A percentile compares a stretch with the other conserved stretches of the same genome.
Conservation (phyloP, 2,797 vertebrate genomes). For the Delichon dasypus region DNA sequence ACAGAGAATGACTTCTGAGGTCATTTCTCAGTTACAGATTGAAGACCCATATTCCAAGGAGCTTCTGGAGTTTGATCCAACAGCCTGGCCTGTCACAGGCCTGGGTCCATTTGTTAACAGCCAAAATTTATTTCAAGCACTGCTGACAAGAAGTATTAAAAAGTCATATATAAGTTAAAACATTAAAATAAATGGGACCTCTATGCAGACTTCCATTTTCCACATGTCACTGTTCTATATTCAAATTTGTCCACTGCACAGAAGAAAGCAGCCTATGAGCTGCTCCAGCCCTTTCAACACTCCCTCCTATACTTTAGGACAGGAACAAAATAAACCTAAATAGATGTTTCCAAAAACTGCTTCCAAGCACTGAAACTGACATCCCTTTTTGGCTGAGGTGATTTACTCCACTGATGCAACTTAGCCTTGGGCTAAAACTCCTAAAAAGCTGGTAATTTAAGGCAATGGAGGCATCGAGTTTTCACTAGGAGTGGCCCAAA, state of each 20-base stretch:
- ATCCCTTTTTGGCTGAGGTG: neutral
- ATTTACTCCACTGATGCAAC: neutral
- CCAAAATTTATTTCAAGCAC: neutral
- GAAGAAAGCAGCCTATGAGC: neutral
- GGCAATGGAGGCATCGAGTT: neutral
- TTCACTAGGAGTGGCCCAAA: neutral
- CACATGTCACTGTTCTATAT: neutral
- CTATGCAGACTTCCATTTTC: neutral
- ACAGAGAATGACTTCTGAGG: neutral
- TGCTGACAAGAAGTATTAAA: neutral
- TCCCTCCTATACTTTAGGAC: neutral
- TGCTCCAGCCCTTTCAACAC: neutral
- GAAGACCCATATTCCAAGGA: neutral
- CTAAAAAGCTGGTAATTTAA: neutral
- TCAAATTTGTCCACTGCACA: neutral
- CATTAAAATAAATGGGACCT: neutral
- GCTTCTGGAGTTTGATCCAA: neutral
- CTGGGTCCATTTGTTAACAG: neutral
- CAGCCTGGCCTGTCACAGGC: neutral
- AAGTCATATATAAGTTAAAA: neutral
- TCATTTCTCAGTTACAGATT: neutral
- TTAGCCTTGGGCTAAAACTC: neutral
- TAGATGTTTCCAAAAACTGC: neutral
- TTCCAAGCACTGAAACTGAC: neutral
- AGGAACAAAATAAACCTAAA: neutral